Evolutionary conservation across 92 coral and sea anemone genomes (phyloP), one percentile per base, ranked within the genome.

Genomic region (Bergia puertoricense): DNA sequence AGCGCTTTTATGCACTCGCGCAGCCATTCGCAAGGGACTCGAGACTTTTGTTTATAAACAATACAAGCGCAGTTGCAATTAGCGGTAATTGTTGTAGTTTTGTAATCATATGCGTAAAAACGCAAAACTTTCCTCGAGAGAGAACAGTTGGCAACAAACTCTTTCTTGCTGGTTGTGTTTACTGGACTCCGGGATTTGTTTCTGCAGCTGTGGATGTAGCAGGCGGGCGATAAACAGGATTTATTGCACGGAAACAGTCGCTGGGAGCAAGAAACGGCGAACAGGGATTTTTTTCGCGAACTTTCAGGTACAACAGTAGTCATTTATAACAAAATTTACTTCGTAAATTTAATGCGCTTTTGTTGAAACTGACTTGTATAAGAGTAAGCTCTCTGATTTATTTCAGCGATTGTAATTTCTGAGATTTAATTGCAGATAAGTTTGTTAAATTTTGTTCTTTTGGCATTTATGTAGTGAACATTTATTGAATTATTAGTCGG

Each of bases 231-330:
- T 72, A 30, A 30, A 30, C 30, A 30, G 30, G 76, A 18, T 72
- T 72, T 72, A 72, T 72, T 72, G 76, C 41, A 72, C 23, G 76
- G 76, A 72, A 72, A n/a, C 76, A 41, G 40, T 72, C 38, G 76
- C 76, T 72, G n/a, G 76, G 23, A 72, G 76, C 37, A 72, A 72
- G 76, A 72, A 41, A 72, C 76, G 13, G 30, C 36, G 76, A 72
- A 37, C 76, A 2, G 76, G 76, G 38, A 36, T 9, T 72, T 72
- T 72, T 20, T 72, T 18, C 30, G 76, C 43, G 14, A 72, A 72
- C 76, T 72, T 72, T 72, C 3, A 72, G 76, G 43, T 72, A 72
- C 76, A n/a, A 1, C 76, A 72, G 41, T 8, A n/a, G 76, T 30
- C 76, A 41, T 72, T 72, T 30, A 72, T 22, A 72, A 36, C 76